A percentile compares a stretch with the other conserved stretches of the same genome.
Conservation (phyloP, 2,797 vertebrate genomes). For the Aphelocoma californica region DNA sequence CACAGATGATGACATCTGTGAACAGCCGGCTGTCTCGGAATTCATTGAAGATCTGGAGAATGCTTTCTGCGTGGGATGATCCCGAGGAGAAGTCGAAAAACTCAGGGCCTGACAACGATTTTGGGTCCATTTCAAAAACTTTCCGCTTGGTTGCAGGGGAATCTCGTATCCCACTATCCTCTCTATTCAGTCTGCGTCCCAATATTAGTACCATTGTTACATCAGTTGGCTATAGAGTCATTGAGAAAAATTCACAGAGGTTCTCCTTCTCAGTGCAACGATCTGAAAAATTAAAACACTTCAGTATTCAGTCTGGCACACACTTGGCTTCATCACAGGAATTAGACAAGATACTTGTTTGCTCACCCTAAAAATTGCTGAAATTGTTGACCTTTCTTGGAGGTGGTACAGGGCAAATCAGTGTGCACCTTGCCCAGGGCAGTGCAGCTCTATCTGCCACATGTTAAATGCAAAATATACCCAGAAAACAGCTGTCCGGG, state of each 20-base stretch:
- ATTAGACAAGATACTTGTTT: not conserved
- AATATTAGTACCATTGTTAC: slow-evolving; percentile 98
- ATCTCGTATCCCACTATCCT: slow-evolving; percentile 89
- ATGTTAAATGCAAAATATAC: not conserved
- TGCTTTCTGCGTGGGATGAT: slow-evolving; percentile 91
- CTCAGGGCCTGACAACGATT: slow-evolving; percentile 84
- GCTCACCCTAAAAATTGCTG: not conserved
- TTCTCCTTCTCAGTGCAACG: slow-evolving; percentile 53
- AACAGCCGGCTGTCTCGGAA: slow-evolving; percentile 93
- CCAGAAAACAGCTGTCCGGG: not conserved
- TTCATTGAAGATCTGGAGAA: slow-evolving; percentile 95
- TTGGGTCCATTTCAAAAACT: slow-evolving; percentile 95
- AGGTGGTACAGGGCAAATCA: not conserved
- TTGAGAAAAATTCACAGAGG: slow-evolving; percentile 66
- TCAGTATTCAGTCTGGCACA: not conserved
- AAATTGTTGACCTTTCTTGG: not conserved
- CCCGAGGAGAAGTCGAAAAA: slow-evolving; percentile 94
- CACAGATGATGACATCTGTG: slow-evolving; percentile 97
- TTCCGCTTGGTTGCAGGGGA: slow-evolving; percentile 96
- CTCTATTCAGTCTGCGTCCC: slow-evolving; percentile 93
- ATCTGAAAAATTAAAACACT: slow-evolving; percentile 55
- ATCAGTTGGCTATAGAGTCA: slow-evolving; percentile 76
- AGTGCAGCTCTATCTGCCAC: not conserved
- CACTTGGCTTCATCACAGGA: not conserved
- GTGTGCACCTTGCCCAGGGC: not conserved